These are phyloP conservation scores for Cladopsammia gracilis DNA, from an alignment of 64 coral and sea anemone species.

Conservation along the genomic window DNA sequence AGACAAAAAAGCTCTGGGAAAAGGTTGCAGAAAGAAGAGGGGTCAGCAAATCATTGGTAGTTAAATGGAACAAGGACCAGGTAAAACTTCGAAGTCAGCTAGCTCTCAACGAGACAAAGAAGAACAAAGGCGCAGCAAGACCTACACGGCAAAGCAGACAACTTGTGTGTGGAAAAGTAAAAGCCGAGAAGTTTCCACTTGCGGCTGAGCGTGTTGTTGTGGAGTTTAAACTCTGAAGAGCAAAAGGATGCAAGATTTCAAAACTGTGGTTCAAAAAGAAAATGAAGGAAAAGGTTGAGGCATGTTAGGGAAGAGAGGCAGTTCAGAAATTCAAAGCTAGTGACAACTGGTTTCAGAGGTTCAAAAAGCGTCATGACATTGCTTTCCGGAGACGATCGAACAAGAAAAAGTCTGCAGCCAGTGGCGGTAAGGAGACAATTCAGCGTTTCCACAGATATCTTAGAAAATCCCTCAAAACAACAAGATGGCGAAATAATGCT, in stretches of 20 bases:
- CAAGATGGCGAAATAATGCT: conserved; percentile 32
- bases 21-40: conserved; percentile 70
- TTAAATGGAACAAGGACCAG: conserved; percentile 74
- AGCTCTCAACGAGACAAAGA: conserved; percentile 76
- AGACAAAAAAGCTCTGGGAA: conserved; percentile 72
- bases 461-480: conserved; percentile 38
- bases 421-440: conserved; percentile 43
- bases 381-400: conserved; percentile 31
- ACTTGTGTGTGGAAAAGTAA: conserved; percentile 73
- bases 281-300: conserved; percentile 44
- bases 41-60: conserved; percentile 70
- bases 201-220: conserved; percentile 47
- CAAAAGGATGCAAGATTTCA: conserved; percentile 56
- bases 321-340: too few relatives aligned
- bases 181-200: conserved; percentile 68
- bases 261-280: conserved; percentile 63
- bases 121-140: conserved; percentile 67
- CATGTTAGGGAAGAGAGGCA: conserved; percentile 26
- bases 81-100: conserved; percentile 60
- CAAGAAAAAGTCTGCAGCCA: conserved; percentile 40
- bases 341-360: conserved; percentile 57
- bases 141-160: conserved; percentile 64
- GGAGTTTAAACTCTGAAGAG: conserved; percentile 44
- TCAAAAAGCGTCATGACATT: conserved; percentile 48
- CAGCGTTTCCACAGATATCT: conserved; percentile 45